Evolutionary conservation across 1,140 invertebrate genomes (phyloP), one percentile per base, ranked within the genome.

Genomic region (Aphelinus certus): DNA sequence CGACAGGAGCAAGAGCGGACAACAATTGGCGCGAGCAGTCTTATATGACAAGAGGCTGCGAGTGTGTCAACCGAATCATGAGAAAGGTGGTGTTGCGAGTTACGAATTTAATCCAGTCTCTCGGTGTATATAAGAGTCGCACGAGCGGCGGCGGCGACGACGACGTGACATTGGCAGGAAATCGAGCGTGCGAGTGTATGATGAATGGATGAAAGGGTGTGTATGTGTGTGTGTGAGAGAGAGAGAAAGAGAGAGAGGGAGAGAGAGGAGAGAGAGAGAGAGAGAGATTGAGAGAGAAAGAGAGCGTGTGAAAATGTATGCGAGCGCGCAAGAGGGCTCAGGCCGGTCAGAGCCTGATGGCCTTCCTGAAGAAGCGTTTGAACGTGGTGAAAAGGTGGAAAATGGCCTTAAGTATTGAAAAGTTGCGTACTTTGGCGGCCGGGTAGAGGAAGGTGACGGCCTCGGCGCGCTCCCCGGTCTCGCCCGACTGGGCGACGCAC

Each of bases 371-470:
- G 65, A 76, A 76, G 71, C 71, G 75, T 46, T 73, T 72, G 66
- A 76, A 64, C 43, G 73, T 26, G 3, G 75, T 58, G 60, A 76
- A 69, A 4, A 73, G 45, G 57, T 76, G 64, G 48, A 69, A 70
- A 10, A 73, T 62, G 55, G 64, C 70, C 70, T 76, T 76, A 76
- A 76, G 61, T 63, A 76, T 57, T 48, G 76, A 75, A 75, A 70
- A 61, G 62, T 76, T 75, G 64, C 75, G 73, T 75, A 76, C 76
- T 87, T 89, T 86, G 92, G 91, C 85, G 85, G 93, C 88, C 7
- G 95, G 94, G 82, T 96, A 96, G 6, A 96, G 83, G 86, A 96
- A 96, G 10, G 94, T 94, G 42, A 89, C 87, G 1, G 88, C 88
- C 43, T 89, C 87, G 2, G 87, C 88, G 26, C 26, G 26, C 2